Base-by-base conservation (phyloP, 2,888 invertebrate genomes). In the Thereva unica region DNA sequence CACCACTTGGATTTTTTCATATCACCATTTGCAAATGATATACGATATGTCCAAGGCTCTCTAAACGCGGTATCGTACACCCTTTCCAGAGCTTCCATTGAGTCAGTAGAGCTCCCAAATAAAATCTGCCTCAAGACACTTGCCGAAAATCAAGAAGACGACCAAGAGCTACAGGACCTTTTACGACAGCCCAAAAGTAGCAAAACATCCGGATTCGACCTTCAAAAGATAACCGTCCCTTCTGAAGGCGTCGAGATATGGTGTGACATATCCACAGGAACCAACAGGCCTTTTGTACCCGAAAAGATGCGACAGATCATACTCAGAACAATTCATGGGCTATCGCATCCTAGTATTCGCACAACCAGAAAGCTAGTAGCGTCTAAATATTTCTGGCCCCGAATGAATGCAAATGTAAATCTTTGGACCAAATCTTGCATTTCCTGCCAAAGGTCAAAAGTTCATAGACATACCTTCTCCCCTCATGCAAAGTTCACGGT, bases 21-120 rank as follows among this genome's bases (percentile, higher is more conserved):
- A 3, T 74, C 4, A 74, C 76, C 38, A 23, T 23, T 23, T 23
- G 2, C 23, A 23, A 23, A 23, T 23, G 23, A 23, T 23, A 23
- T 23, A 23, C 38, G 35, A 38, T 5, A 53, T 38, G 1, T 23
- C 23, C 1, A 23, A 23, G 23, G 23, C 23, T 23, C 23, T 23
- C 23, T 23, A 2, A 23, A 23, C 23, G 23, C n/a, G n/a, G n/a
- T n/a, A n/a, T n/a, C n/a, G n/a, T n/a, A n/a, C n/a, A n/a, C n/a
- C n/a, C n/a, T n/a, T n/a, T n/a, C n/a, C n/a, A n/a, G n/a, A n/a
- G n/a, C n/a, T n/a, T n/a, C n/a, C n/a, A n/a, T n/a, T n/a, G n/a
- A n/a, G n/a, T n/a, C n/a, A n/a, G n/a, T n/a, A n/a, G n/a, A n/a
- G n/a, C n/a, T n/a, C n/a, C n/a, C n/a, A n/a, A n/a, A n/a, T n/a